A percentile compares a stretch with the other conserved stretches of the same genome.
These are phyloP conservation scores for Sinocyclocheilus rhinocerous DNA, from an alignment of 2,113 vertebrate genomes.

Conservation along the genomic window DNA sequence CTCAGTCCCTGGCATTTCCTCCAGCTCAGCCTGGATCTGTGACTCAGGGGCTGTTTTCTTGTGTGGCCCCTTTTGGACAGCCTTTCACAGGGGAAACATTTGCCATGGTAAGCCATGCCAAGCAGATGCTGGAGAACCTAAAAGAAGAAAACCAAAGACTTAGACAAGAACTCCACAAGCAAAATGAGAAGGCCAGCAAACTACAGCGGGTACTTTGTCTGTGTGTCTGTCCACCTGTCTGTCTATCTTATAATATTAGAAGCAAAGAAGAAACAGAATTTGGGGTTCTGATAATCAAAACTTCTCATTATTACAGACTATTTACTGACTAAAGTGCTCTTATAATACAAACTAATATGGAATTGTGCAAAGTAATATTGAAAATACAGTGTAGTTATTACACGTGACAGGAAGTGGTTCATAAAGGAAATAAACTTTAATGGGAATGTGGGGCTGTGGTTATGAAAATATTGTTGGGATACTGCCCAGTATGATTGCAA, in stretches of 20 bases:
- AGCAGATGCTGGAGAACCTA: constrained; percentile 86
- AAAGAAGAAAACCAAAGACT: constrained; percentile 82
- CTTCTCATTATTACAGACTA: too few relatives aligned
- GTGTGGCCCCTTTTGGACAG: constrained; percentile 61
- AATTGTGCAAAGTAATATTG: too few relatives aligned
- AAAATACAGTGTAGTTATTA: too few relatives aligned
- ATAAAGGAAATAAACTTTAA: background rate
- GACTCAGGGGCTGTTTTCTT: constrained; percentile 49
- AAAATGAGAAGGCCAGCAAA: constrained; percentile 81
- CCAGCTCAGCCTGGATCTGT: constrained; percentile 31
- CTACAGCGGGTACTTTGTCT: constrained; percentile 79
- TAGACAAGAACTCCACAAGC: constrained; percentile 81
- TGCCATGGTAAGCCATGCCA: constrained; percentile 81
- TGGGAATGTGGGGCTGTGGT: background rate
- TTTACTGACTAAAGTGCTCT: too few relatives aligned
- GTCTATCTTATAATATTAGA: too few relatives aligned
- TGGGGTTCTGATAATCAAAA: too few relatives aligned
- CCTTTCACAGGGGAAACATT: constrained; percentile 73
- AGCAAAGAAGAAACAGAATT: too few relatives aligned
- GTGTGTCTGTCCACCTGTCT: background rate
- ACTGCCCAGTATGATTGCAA: background rate
- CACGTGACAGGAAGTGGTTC: too few relatives aligned
- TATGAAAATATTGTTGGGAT: background rate
- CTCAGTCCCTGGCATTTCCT: constrained; percentile 67
- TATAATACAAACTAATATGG: too few relatives aligned